A percentile compares a stretch with the other conserved stretches of the same genome.
These are phyloP conservation scores for Columba livia DNA, from an alignment of 2,113 vertebrate genomes.

Conservation along the genomic window DNA sequence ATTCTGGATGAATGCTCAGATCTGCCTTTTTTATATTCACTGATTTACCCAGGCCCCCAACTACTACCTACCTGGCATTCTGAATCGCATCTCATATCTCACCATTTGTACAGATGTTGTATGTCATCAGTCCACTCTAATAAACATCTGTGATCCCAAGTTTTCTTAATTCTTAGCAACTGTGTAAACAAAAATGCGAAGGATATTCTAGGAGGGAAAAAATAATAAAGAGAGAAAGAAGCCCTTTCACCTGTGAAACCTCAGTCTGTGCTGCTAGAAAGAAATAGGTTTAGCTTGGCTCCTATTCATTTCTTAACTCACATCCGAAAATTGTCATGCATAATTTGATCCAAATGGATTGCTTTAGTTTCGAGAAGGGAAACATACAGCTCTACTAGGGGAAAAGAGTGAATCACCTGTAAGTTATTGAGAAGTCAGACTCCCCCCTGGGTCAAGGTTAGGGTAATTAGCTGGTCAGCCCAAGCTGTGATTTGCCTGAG, in stretches of 20 bases:
- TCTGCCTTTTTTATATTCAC: not conserved
- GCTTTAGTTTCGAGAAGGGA: constrained; percentile 54
- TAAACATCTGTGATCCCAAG: not conserved
- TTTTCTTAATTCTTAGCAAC: constrained; percentile 48
- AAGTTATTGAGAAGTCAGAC: constrained; percentile 70
- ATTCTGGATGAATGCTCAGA: not conserved
- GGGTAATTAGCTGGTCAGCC: constrained; percentile 70
- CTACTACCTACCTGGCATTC: not conserved
- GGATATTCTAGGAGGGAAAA: not conserved
- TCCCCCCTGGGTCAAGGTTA: constrained; percentile 57
- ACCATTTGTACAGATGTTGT: not conserved
- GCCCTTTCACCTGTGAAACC: constrained; percentile 38
- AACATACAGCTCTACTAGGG: constrained; percentile 33
- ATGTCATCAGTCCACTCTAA: constrained; percentile 9
- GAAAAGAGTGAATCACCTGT: constrained; percentile 66
- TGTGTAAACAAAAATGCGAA: constrained; percentile 21
- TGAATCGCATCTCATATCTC: constrained; percentile 13
- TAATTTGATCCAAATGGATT: constrained; percentile 77
- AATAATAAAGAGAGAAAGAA: constrained; percentile 17
- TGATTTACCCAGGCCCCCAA: not conserved
- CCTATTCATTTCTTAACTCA: constrained; percentile 49
- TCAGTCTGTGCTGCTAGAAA: constrained; percentile 23
- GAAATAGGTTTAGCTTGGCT: constrained; percentile 60
- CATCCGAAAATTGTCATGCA: constrained; percentile 64
- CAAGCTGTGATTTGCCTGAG: constrained; percentile 67